Percentiles rank a stretch among this genome's conserved stretches.
phyloP scores from a whole-genome alignment of 2,888 invertebrate species.

The Seladonia tumulorum region DNA sequence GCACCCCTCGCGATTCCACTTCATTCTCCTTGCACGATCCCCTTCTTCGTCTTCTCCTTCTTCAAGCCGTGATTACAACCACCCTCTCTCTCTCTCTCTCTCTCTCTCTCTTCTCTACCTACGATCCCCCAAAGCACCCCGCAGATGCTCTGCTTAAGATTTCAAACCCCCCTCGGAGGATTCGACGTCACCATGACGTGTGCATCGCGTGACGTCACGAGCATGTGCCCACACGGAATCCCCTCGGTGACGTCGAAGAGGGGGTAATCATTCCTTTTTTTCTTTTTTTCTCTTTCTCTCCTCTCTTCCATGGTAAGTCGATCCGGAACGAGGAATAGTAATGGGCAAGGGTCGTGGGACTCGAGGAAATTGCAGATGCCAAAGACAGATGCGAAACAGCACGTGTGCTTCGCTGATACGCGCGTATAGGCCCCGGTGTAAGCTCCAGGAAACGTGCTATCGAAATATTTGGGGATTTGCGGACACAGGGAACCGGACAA shows the following conservation, averaged over 20 bases:
- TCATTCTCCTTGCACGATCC: constrained; percentile 71
- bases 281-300: constrained; percentile 2
- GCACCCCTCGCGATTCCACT: constrained; percentile 72
- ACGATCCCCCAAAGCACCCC: constrained; percentile 52
- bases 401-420: constrained; percentile 43
- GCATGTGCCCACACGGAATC: constrained; percentile 70
- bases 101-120: background rate
- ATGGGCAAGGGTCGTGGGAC: constrained; percentile 67
- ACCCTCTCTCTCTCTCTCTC: background rate
- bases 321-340: constrained; percentile 35
- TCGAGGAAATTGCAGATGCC: constrained; percentile 64
- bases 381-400: constrained; percentile 66
- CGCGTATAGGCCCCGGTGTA: background rate
- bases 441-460: constrained; percentile 23
- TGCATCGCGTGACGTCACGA: constrained; percentile 78
- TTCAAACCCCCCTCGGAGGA: constrained; percentile 58
- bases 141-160: constrained; percentile 67
- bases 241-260: constrained; percentile 70
- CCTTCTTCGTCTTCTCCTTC: constrained; percentile 58
- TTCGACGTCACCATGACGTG: constrained; percentile 79
- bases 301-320: constrained; percentile 28
- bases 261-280: constrained; percentile 57
- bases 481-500: constrained; percentile 8
- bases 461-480: constrained; percentile 50
- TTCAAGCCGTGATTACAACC: constrained; percentile 20